phyloP scores from a whole-genome alignment of 2,113 vertebrate species.

The Odocoileus hemionus region DNA sequence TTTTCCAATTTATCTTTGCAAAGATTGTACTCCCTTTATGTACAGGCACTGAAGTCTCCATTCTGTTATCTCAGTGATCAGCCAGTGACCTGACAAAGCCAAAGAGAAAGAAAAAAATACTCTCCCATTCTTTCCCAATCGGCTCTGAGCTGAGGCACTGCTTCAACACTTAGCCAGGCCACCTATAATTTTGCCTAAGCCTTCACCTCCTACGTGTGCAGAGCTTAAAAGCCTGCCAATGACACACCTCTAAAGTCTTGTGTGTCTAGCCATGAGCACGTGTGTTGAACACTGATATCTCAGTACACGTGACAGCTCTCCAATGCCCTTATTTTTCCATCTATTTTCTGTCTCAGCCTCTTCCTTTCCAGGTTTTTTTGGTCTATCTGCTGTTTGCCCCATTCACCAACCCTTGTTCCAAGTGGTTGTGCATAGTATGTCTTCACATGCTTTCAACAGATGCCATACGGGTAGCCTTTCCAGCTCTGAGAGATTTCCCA shows the following conservation, averaged over 20 bases:
- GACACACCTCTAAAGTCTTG: background rate
- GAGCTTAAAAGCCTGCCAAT: background rate
- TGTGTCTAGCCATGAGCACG: background rate
- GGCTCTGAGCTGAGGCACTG: background rate
- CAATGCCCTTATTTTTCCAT: background rate
- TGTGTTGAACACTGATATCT: background rate
- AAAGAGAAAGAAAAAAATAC: background rate
- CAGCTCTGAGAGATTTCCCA: background rate
- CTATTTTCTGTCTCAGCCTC: background rate
- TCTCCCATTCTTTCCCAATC: background rate
- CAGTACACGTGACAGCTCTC: background rate
- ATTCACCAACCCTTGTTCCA: background rate
- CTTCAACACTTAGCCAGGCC: background rate
- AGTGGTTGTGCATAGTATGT: background rate
- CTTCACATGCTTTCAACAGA: background rate
- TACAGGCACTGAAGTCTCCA: background rate
- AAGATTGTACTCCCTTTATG: background rate
- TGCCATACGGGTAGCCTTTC: background rate
- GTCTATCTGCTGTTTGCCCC: background rate
- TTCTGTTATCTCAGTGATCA: background rate
- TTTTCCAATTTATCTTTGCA: background rate
- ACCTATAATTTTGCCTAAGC: background rate
- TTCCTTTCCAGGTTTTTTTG: background rate
- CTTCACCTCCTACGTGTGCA: background rate
- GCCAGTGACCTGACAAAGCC: background rate